phyloP scores from a whole-genome alignment of 2,888 invertebrate species.

The Chrysotoxum bicinctum region DNA sequence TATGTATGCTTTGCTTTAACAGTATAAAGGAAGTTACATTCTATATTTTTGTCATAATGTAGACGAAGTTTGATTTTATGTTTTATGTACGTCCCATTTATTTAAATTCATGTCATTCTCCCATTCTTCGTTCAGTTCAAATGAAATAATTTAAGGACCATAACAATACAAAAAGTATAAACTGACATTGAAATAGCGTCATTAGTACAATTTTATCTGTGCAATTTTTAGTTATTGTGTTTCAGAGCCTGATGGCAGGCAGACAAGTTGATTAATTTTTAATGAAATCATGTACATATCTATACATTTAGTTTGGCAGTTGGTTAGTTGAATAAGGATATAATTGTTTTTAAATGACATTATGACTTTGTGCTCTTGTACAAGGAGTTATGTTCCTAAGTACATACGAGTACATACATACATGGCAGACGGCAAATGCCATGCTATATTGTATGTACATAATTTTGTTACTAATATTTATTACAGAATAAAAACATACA shows the following conservation, averaged over 20 bases:
- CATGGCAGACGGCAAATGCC: too few relatives aligned
- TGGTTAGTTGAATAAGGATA: background rate
- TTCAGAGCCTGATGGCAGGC: background rate
- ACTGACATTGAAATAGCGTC: background rate
- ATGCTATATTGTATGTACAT: too few relatives aligned
- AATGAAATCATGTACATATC: slow-evolving; percentile 7
- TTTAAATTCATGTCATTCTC: background rate
- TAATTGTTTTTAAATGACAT: slow-evolving; percentile 27
- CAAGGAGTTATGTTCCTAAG: too few relatives aligned
- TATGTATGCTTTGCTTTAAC: background rate
- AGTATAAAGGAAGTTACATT: background rate
- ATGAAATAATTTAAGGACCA: background rate
- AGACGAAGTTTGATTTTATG: background rate
- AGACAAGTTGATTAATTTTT: slow-evolving; percentile 47
- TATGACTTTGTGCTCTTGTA: slow-evolving; percentile 1
- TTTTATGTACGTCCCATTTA: background rate
- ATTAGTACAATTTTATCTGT: background rate
- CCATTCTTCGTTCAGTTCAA: background rate
- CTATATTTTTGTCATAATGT: background rate
- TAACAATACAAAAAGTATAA: background rate
- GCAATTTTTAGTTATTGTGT: background rate
- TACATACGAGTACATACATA: too few relatives aligned
- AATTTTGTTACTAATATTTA: too few relatives aligned
- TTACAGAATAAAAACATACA: too few relatives aligned
- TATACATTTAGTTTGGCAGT: background rate